These are phyloP conservation scores for Chromobotia macracanthus DNA, from an alignment of 2,797 vertebrate genomes.

Conservation along the genomic window DNA sequence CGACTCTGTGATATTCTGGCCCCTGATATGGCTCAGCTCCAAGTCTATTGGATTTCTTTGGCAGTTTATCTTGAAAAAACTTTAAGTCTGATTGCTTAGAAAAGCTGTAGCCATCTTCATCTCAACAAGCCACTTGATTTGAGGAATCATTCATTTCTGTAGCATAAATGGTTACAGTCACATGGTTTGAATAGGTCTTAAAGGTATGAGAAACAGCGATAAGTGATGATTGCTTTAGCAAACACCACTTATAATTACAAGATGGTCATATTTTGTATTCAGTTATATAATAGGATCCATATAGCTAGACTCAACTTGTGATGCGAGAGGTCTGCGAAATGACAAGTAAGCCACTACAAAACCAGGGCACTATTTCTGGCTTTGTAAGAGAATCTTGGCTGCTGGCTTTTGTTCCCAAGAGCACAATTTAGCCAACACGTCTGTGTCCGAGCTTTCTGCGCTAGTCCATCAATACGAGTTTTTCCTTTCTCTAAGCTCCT, in stretches of 20 bases:
- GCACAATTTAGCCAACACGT: conserved; percentile 35
- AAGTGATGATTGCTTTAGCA: background rate
- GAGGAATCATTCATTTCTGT: too few relatives aligned
- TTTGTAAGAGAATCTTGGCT: conserved; percentile 34
- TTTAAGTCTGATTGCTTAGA: too few relatives aligned
- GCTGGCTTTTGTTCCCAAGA: conserved; percentile 48
- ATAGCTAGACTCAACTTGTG: conserved; percentile 6
- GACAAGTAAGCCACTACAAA: conserved; percentile 22
- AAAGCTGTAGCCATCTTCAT: too few relatives aligned
- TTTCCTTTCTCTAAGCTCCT: conserved; percentile 2
- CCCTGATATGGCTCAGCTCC: too few relatives aligned
- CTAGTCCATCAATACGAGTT: background rate
- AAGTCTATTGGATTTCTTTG: too few relatives aligned
- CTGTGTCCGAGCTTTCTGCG: background rate
- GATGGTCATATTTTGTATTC: background rate
- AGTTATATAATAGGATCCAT: background rate
- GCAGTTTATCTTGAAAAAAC: too few relatives aligned
- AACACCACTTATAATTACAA: background rate
- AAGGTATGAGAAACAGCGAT: background rate
- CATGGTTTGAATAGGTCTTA: background rate
- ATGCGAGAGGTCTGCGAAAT: background rate
- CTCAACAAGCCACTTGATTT: too few relatives aligned
- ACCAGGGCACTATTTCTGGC: conserved; percentile 46
- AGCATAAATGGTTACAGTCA: too few relatives aligned
- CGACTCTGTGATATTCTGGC: too few relatives aligned